These are phyloP conservation scores for Trichogramma dendrolimi DNA, from an alignment of 2,888 invertebrate species.

Conservation along the genomic window DNA sequence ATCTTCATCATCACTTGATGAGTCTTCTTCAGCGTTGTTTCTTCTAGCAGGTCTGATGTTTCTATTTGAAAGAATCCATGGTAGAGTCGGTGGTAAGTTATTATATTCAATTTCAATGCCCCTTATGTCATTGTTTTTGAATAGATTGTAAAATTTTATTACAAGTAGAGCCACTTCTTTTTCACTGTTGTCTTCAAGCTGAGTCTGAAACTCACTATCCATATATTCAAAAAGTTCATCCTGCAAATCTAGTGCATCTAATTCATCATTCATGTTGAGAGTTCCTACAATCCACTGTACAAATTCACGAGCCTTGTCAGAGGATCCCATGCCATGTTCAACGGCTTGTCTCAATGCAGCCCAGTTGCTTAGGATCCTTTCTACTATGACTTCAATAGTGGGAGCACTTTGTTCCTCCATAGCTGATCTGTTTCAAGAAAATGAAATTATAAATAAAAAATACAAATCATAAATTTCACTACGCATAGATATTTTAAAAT, in stretches of 20 bases:
- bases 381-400: conserved; percentile 19
- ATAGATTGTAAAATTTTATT: conserved; percentile 39
- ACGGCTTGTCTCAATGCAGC: conserved; percentile 44
- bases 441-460: too few relatives aligned
- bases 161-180: conserved; percentile 44
- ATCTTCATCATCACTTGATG: conserved; percentile 26
- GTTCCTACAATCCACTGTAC: conserved; percentile 40
- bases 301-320: conserved; percentile 39
- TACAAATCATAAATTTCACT: too few relatives aligned
- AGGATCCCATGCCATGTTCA: conserved; percentile 45
- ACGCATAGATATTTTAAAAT: too few relatives aligned
- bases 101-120: conserved; percentile 34
- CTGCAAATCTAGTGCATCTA: conserved; percentile 39
- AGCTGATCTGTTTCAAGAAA: too few relatives aligned
- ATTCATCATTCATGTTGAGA: conserved; percentile 42
- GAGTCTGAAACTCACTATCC: conserved; percentile 41
- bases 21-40: neutral
- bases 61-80: conserved; percentile 36
- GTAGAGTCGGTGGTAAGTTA: conserved; percentile 40
- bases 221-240: conserved; percentile 44
- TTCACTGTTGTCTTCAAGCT: conserved; percentile 44
- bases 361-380: conserved; percentile 49
- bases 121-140: conserved; percentile 33
- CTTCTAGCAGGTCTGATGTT: neutral
- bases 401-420: too few relatives aligned